A percentile compares a stretch with the other conserved stretches of the same genome.
These are phyloP conservation scores for Drosophila merina DNA, from an alignment of 2,888 invertebrate species.

Conservation along the genomic window DNA sequence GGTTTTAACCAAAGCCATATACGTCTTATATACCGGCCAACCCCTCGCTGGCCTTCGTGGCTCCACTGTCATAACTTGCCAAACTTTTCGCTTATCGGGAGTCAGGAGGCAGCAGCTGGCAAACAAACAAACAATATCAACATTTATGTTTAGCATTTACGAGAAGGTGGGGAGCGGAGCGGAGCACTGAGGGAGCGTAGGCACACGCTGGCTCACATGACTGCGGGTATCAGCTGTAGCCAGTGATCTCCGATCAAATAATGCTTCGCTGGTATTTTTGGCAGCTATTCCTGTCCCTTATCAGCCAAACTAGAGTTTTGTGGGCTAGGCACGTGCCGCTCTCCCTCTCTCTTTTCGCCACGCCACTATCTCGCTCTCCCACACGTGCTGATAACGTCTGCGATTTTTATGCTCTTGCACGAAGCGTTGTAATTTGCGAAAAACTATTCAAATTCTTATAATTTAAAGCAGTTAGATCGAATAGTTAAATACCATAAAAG, in stretches of 20 bases:
- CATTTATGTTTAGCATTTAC: slow-evolving; percentile 42
- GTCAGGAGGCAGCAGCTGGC: slow-evolving; percentile 21
- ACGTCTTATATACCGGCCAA: background rate
- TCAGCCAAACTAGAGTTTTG: slow-evolving; percentile 25
- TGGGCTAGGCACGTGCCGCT: slow-evolving; percentile 59
- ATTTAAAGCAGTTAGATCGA: too few relatives aligned
- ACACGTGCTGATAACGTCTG: slow-evolving; percentile 16
- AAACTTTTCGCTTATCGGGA: slow-evolving; percentile 41
- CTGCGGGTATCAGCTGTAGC: slow-evolving; percentile 22
- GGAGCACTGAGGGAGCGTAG: background rate
- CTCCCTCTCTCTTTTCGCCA: slow-evolving; percentile 16
- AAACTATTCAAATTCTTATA: background rate
- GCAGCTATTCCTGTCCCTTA: slow-evolving; percentile 36
- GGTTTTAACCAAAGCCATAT: background rate
- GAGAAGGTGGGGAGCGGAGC: slow-evolving; percentile 14
- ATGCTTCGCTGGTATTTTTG: slow-evolving; percentile 20
- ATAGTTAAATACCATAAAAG: too few relatives aligned
- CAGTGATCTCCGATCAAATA: slow-evolving; percentile 44
- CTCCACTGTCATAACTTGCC: slow-evolving; percentile 12
- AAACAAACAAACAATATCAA: slow-evolving; percentile 47
- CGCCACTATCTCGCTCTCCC: background rate
- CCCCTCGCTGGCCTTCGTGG: slow-evolving; percentile 6
- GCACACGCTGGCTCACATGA: slow-evolving; percentile 42
- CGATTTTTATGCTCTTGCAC: slow-evolving; percentile 3
- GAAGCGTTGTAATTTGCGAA: background rate